Evolutionary conservation across 2,797 vertebrate genomes (phyloP).

Genomic region (Threskiornis aethiopicus): DNA sequence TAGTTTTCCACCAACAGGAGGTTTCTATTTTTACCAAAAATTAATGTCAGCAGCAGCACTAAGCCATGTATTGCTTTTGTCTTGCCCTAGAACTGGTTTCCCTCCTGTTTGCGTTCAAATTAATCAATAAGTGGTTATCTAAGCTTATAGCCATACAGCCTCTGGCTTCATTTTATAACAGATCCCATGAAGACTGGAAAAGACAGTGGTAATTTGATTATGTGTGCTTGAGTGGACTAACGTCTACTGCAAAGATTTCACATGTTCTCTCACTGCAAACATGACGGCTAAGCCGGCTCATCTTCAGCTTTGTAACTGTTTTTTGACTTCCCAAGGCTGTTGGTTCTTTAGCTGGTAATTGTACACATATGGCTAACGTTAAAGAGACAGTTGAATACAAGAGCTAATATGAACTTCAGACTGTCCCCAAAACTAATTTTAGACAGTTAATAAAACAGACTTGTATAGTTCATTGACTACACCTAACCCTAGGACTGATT

Average conservation of each 20-base stretch:
- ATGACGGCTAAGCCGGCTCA: neutral
- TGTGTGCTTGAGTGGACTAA: neutral
- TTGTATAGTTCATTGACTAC: conserved; percentile 22
- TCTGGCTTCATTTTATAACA: neutral
- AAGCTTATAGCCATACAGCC: neutral
- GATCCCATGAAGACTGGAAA: neutral
- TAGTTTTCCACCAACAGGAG: neutral
- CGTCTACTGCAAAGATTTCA: neutral
- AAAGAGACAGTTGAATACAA: neutral
- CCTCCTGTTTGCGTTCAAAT: neutral
- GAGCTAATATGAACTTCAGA: neutral
- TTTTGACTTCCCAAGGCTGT: neutral
- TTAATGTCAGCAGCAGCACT: neutral
- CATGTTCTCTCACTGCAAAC: neutral
- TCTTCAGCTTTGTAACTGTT: neutral
- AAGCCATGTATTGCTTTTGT: neutral
- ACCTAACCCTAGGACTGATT: neutral
- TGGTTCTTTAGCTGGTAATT: neutral
- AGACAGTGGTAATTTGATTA: neutral
- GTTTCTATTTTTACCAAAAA: neutral
- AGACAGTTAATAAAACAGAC: conserved; percentile 16
- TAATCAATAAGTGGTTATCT: neutral
- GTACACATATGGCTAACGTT: neutral
- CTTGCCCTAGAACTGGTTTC: neutral
- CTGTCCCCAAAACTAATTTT: neutral